These are phyloP conservation scores for Gallinago solitaria DNA, from an alignment of 2,797 vertebrate species.

Conservation along the genomic window DNA sequence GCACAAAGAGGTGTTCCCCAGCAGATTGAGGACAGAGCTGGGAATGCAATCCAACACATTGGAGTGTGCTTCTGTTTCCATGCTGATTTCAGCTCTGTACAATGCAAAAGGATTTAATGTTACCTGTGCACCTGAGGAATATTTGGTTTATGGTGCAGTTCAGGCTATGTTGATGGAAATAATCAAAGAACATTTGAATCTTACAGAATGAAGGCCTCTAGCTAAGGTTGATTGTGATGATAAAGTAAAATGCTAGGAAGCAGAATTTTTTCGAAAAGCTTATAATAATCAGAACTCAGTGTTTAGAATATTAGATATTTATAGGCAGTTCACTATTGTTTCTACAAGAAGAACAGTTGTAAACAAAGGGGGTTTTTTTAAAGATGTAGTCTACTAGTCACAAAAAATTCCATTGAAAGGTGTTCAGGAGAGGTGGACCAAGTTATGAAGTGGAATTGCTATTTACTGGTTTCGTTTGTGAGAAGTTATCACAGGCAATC, in stretches of 20 bases:
- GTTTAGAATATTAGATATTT: not conserved
- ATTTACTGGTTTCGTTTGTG: not conserved
- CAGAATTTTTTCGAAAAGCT: not conserved
- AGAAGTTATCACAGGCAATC: slow-evolving; percentile 13
- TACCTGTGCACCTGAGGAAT: not conserved
- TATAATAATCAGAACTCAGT: not conserved
- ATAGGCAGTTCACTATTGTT: not conserved
- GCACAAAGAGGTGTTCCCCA: not conserved
- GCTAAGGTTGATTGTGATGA: not conserved
- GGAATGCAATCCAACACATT: not conserved
- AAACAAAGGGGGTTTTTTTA: not conserved
- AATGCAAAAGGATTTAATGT: not conserved
- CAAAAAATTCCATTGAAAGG: not conserved
- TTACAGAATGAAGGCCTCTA: not conserved
- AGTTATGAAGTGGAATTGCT: not conserved
- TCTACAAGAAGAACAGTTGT: not conserved
- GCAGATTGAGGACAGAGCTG: not conserved
- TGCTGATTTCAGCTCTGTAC: not conserved
- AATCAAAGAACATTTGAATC: not conserved
- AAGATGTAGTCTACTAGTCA: not conserved
- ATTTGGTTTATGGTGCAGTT: not conserved
- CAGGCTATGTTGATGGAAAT: not conserved
- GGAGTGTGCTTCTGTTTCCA: not conserved
- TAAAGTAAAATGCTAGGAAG: not conserved
- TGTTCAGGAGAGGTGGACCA: not conserved